Base-by-base conservation (phyloP, 2,797 vertebrate species). In the Argyrosomus regius region DNA sequence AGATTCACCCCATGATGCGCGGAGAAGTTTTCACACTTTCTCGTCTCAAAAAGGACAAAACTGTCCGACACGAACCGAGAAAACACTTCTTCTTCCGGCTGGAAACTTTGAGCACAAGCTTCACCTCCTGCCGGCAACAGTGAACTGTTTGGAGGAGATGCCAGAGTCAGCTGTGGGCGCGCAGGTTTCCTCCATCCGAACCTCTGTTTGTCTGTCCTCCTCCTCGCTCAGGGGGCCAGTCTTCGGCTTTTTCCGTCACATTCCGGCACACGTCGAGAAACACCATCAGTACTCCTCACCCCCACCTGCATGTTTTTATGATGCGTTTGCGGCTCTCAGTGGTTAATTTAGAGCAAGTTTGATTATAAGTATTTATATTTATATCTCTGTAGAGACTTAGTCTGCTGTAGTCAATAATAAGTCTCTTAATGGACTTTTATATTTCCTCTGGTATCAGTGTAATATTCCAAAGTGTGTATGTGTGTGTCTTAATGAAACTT, bases 241-340 rank as follows among this genome's bases (percentile, higher is more conserved):
- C 78, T 84, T 93, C 88, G 90, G 80, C 84, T 87, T 8, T 86
- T 85, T 16, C 87, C 91, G 91, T 61, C 56, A 69, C 43, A 39
- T 72, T 84, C 89, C 90, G 88, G 72, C 77, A 75, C 16, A 66
- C 16, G 9, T 53, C 60, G 64, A 45, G 43, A 45, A 13, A 14
- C 43, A 14, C 43, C 7, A 6, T 35, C 35, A 9, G 8, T 35
- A 2, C 35, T 35, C 7, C 35, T 35, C 7, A 8, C 35, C 35
- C 35, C 35, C 35, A 35, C 35, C 35, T 35, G 35, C 35, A 9
- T 43, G 16, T 26, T 24, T 48, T 22, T 22, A 2, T 45, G 59
- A 11, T 3, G 66, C 4, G 43, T 60, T 46, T 56, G 26, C 8
- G 48, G 35, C 49, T 0, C 77, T 64, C 65, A 7, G 63, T 1